Percentiles rank a stretch among this genome's conserved stretches.
Evolutionary conservation across 1,140 invertebrate genomes (phyloP).

Genomic region (Drosophila micromelanica): DNA sequence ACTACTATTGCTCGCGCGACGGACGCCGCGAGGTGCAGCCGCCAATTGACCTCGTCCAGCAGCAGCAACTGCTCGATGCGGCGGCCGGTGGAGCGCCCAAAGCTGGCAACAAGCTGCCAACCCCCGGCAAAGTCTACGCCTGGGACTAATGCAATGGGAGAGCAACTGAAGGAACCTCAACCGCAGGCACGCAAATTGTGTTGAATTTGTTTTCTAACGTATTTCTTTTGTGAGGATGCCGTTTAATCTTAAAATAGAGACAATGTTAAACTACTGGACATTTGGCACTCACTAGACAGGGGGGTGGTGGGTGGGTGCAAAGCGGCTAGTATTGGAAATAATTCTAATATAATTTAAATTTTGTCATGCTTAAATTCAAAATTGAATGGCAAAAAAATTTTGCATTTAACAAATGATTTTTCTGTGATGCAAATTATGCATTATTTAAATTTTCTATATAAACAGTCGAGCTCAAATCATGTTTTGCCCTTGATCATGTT

Average conservation of each 20-base stretch:
- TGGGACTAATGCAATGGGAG: conserved; percentile 85
- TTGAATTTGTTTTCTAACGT: conserved; percentile 5
- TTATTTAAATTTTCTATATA: no score
- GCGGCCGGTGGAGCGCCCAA: conserved; percentile 39
- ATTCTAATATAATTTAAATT: no score
- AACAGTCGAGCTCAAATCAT: no score
- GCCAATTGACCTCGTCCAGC: conserved; percentile 86
- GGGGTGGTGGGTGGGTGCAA: neutral
- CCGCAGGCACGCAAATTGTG: neutral
- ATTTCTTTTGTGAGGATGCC: neutral
- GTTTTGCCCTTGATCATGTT: no score
- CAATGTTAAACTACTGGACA: conserved; percentile 6
- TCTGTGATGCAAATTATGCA: no score
- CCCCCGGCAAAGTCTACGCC: conserved; percentile 85
- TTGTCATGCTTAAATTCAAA: no score
- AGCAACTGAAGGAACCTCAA: neutral
- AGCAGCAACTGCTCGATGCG: conserved; percentile 54
- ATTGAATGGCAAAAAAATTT: no score
- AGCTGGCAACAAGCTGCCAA: conserved; percentile 76
- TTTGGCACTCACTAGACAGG: neutral
- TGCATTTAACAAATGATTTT: no score
- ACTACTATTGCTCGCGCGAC: conserved; percentile 93
- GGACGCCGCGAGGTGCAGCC: conserved; percentile 89
- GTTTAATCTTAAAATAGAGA: conserved; percentile 3
- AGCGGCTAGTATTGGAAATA: no score